Percentiles rank a stretch among this genome's conserved stretches.
These are phyloP conservation scores for Centropus bengalensis DNA, from an alignment of 2,113 vertebrate species.

Conservation along the genomic window DNA sequence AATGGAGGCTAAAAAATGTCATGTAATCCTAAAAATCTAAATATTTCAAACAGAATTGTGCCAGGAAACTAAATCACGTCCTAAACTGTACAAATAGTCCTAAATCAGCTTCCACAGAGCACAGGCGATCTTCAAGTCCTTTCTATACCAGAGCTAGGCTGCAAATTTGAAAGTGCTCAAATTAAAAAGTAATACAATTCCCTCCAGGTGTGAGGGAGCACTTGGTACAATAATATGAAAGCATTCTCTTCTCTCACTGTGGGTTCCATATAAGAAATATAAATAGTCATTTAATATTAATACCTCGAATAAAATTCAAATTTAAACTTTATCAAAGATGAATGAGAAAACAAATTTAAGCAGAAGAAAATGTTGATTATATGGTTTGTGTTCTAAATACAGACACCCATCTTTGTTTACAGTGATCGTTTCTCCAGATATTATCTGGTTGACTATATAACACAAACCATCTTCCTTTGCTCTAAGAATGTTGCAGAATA, in stretches of 20 bases:
- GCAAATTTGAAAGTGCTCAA: not conserved
- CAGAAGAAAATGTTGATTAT: not conserved
- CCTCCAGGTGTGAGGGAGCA: not conserved
- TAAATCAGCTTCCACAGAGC: not conserved
- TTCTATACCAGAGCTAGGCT: not conserved
- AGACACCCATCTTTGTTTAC: not conserved
- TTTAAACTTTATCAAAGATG: not conserved
- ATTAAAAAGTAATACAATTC: conserved; percentile 2
- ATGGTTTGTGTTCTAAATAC: not conserved
- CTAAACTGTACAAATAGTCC: not conserved
- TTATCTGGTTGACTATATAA: conserved; percentile 80
- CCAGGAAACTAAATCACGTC: not conserved
- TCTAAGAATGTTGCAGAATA: conserved; percentile 85
- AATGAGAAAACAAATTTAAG: not conserved
- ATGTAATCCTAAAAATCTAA: not conserved
- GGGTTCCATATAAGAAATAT: not conserved
- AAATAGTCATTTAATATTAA: conserved; percentile 11
- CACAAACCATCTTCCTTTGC: conserved; percentile 75
- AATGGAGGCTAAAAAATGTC: not conserved
- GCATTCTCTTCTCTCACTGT: not conserved
- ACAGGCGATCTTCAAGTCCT: not conserved
- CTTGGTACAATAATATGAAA: not conserved
- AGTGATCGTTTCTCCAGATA: conserved; percentile 69
- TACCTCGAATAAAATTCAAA: not conserved
- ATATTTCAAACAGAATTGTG: not conserved